phyloP scores from a whole-genome alignment of 2,888 invertebrate genomes.

The Acleris emargana region DNA sequence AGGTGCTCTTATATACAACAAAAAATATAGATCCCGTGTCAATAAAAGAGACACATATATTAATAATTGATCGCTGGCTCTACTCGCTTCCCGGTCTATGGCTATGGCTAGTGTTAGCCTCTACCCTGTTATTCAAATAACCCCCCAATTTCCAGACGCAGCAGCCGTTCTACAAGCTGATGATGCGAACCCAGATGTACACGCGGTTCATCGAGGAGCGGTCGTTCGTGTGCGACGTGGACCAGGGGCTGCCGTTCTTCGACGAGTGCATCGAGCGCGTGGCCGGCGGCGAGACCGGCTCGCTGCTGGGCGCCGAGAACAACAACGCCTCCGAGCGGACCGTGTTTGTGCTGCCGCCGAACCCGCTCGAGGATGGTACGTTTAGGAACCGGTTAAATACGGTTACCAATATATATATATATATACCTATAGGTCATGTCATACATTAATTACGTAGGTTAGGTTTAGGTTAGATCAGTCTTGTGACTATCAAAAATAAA shows the following conservation, averaged over 20 bases:
- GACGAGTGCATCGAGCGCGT: conserved; percentile 97
- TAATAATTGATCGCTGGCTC: no score
- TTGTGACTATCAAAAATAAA: no score
- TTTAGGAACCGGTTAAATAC: background rate
- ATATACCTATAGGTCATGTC: no score
- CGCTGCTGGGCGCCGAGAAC: conserved; percentile 92
- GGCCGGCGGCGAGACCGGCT: conserved; percentile 78
- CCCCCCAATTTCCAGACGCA: conserved; percentile 78
- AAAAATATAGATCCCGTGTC: no score
- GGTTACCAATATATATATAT: no score
- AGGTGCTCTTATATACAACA: no score
- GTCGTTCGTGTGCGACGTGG: conserved; percentile 99
- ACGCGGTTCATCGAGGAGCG: conserved; percentile 99
- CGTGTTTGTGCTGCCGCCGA: conserved; percentile 97
- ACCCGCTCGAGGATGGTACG: conserved; percentile 76
- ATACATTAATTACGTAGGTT: no score
- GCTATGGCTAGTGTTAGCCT: no score
- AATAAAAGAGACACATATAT: no score
- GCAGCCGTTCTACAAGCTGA: conserved; percentile 93
- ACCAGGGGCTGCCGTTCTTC: conserved; percentile 94
- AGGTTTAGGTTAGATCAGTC: no score
- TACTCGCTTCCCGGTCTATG: no score
- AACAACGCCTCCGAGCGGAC: conserved; percentile 93
- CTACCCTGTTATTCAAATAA: no score
- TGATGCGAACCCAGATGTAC: conserved; percentile 98